These are phyloP conservation scores for Furcifer pardalis DNA, from an alignment of 2,797 vertebrate species.

Conservation along the genomic window DNA sequence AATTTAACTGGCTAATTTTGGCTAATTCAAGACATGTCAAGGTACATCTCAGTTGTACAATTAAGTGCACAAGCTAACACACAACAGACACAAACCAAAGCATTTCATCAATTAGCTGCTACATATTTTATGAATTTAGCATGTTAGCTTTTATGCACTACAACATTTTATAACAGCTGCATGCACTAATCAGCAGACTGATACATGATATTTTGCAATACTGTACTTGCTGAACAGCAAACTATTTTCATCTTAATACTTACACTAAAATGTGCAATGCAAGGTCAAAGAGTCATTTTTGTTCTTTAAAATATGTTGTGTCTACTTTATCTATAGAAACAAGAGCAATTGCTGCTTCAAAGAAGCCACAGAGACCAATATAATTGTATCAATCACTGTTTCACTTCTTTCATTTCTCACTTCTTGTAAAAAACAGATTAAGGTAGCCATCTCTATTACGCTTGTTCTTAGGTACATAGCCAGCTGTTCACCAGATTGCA, in stretches of 20 bases:
- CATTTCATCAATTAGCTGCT: no score
- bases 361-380: no score
- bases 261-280: slow-evolving; percentile 76
- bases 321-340: slow-evolving; percentile 75
- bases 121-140: slow-evolving; percentile 81
- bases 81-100: no score
- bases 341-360: slow-evolving; percentile 18
- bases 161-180: slow-evolving; percentile 80
- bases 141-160: slow-evolving; percentile 76
- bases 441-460: no score
- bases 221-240: slow-evolving; percentile 83
- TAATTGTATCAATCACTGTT: no score
- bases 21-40: no score
- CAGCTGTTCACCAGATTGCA: neutral
- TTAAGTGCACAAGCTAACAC: no score
- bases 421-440: no score
- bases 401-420: no score
- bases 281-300: slow-evolving; percentile 79
- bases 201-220: slow-evolving; percentile 83
- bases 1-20: no score
- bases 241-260: slow-evolving; percentile 82
- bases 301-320: slow-evolving; percentile 75
- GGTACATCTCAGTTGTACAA: no score
- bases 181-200: no score
- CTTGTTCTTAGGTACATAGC: neutral